phyloP scores from a whole-genome alignment of 2,113 vertebrate species.

The Oreotrochilus melanogaster region DNA sequence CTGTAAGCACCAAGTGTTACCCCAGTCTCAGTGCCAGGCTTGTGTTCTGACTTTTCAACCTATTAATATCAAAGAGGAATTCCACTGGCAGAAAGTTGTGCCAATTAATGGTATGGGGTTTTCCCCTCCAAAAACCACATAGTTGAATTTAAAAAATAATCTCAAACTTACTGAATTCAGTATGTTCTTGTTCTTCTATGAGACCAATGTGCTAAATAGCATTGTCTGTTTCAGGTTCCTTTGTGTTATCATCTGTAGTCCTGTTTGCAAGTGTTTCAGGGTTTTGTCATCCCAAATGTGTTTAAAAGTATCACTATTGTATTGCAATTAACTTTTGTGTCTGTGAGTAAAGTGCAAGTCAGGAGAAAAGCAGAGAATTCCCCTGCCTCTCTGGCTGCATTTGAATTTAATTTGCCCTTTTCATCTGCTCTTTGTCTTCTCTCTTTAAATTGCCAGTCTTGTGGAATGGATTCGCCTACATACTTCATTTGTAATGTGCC shows the following conservation, averaged over 20 bases:
- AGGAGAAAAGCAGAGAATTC: constrained; percentile 30
- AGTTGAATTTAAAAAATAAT: background rate
- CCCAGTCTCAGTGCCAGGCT: fast-evolving
- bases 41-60: background rate
- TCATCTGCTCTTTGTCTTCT: constrained; percentile 46
- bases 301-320: background rate
- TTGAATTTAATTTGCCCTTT: constrained; percentile 53
- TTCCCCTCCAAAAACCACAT: fast-evolving
- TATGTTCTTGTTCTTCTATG: background rate
- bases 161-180: background rate
- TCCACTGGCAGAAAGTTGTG: background rate
- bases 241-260: background rate
- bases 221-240: background rate
- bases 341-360: background rate
- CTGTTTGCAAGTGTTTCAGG: background rate
- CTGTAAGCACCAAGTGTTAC: background rate
- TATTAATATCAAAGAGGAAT: background rate
- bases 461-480: background rate
- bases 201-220: background rate
- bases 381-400: constrained; percentile 6
- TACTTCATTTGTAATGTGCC: background rate
- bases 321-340: background rate
- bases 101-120: background rate
- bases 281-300: background rate
- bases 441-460: constrained; percentile 23